phyloP scores from a whole-genome alignment of 1,140 invertebrate species.

The Drosophila setifemur region DNA sequence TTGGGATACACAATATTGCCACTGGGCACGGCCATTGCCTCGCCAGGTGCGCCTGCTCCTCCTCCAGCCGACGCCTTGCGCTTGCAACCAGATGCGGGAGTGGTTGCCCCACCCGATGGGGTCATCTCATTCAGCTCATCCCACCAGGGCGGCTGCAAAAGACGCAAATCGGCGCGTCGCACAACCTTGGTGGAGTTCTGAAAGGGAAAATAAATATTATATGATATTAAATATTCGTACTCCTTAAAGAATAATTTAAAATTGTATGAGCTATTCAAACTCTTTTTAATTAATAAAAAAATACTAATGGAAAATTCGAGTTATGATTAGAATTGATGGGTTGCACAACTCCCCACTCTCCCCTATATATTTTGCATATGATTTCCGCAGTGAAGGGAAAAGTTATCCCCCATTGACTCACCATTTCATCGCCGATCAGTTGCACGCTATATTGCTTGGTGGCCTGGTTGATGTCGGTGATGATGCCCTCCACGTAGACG shows the following conservation, averaged over 20 bases:
- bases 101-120: constrained; percentile 24
- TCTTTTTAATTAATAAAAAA: too few species aligned
- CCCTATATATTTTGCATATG: too few species aligned
- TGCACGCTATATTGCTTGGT: constrained; percentile 91
- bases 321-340: not conserved
- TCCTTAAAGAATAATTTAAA: too few species aligned
- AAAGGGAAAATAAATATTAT: not conserved
- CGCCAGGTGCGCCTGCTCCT: constrained; percentile 3
- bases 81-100: constrained; percentile 24
- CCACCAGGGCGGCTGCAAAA: constrained; percentile 96
- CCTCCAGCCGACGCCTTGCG: constrained; percentile 26
- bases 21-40: constrained; percentile 25
- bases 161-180: constrained; percentile 91
- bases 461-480: constrained; percentile 88
- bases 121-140: constrained; percentile 93
- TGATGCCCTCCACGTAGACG: constrained; percentile 92
- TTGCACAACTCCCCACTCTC: too few species aligned
- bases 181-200: constrained; percentile 84
- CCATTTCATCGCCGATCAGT: constrained; percentile 82
- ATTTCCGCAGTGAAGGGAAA: too few species aligned
- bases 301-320: not conserved
- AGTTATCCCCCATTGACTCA: constrained; percentile 2
- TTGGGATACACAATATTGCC: constrained; percentile 57
- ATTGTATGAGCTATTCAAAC: too few species aligned
- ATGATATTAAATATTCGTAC: too few species aligned